Evolutionary conservation across 1,140 invertebrate genomes (phyloP).

Genomic region (Drosophila carrolli): DNA sequence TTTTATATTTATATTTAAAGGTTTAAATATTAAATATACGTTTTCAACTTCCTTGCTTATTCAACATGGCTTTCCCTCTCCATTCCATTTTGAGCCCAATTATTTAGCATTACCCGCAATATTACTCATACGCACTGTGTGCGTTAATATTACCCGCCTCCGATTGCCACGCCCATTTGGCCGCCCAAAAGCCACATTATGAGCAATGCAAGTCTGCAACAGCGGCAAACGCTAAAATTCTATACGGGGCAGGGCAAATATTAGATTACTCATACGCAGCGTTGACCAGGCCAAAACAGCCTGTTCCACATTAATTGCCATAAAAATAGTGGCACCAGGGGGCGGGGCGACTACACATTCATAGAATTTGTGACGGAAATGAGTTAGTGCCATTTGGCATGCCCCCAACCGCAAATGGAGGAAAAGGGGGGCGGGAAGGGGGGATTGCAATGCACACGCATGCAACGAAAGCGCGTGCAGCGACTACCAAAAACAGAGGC

Average conservation of each 20-base stretch:
- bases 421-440: background rate
- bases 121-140: conserved; percentile 64
- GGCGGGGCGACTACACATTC: conserved; percentile 44
- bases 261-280: conserved; percentile 65
- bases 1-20: no score
- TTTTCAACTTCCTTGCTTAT: background rate
- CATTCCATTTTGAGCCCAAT: background rate
- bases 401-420: conserved; percentile 17
- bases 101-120: background rate
- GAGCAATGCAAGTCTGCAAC: conserved; percentile 13
- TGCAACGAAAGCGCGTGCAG: conserved; percentile 56
- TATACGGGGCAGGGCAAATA: conserved; percentile 23
- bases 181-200: conserved; percentile 11
- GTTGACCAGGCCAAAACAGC: conserved; percentile 38
- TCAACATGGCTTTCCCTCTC: background rate
- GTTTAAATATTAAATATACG: background rate
- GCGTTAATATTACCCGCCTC: conserved; percentile 17
- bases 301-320: conserved; percentile 75
- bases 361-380: conserved; percentile 80
- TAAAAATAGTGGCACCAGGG: conserved; percentile 54
- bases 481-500: conserved; percentile 34
- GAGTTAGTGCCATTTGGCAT: conserved; percentile 69
- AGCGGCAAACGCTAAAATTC: conserved; percentile 13
- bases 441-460: conserved; percentile 31
- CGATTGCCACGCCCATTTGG: conserved; percentile 15